Evolutionary conservation across 2,888 invertebrate species (phyloP), one percentile per base, ranked within the genome.

Genomic region (Lycocerus yunnanus): DNA sequence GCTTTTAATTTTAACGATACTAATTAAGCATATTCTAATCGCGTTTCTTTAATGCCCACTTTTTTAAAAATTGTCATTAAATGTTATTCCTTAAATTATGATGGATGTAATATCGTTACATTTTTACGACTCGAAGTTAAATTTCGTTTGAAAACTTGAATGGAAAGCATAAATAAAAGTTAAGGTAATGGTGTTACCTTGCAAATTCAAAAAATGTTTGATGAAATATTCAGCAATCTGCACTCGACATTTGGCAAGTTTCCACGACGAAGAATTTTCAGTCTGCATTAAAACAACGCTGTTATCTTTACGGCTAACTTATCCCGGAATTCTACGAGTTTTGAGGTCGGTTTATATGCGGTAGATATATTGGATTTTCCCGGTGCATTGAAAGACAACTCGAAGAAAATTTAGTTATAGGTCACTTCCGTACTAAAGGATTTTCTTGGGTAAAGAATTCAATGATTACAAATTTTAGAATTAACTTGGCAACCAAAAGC

Each of bases 301-400:
- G 65, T 71, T 76, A 73, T 76, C 76, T 73, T 76, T 75, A 61
- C 68, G 68, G 73, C 67, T 70, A 75, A 73, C 69, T 68, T 60
- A 61, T 16, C 65, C 69, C 75, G 75, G 72, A 75, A 69, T 67
- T 67, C 69, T 15, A 58, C 75, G 70, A 75, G 72, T 63, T 68
- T 15, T 43, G 68, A 60, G 76, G 73, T 73, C 73, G 76, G 65
- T 24, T 27, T 73, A 60, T 60, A 73, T 76, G 76, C 76, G 76
- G 76, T 71, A 76, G 70, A 73, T 73, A 69, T 72, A 75, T 75
- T 65, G 72, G 72, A 69, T 75, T 75, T 72, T 70, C 69, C 24
- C 18, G 24, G 72, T 72, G 72, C 75, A 73, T 70, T 70, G 75
- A 24, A 69, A 73, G 67, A 68, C 66, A 75, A 75, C 76, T 78